These are phyloP conservation scores for Leptura quadrifasciata DNA, from an alignment of 2,888 invertebrate genomes.

Conservation along the genomic window DNA sequence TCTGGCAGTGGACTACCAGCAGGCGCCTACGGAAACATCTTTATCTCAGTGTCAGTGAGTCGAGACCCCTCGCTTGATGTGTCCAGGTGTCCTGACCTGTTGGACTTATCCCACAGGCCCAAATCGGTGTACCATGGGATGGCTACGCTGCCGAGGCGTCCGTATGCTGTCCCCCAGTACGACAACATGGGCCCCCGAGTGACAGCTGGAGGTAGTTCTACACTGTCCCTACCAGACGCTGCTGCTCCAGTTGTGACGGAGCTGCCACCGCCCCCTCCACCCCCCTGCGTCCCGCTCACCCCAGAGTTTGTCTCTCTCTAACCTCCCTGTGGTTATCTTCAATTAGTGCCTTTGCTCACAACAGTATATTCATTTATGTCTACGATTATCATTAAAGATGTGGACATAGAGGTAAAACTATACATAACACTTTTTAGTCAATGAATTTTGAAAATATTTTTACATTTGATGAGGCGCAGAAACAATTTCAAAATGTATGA, in stretches of 20 bases:
- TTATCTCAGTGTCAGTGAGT: conserved; percentile 87
- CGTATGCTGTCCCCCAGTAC: conserved; percentile 76
- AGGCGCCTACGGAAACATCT: conserved; percentile 84
- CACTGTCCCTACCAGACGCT: conserved; percentile 86
- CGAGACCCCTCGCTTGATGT: conserved; percentile 82
- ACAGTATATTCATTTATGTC: conserved; percentile 59
- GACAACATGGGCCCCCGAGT: conserved; percentile 94
- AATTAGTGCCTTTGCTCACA: conserved; percentile 75
- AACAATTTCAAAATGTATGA: background rate
- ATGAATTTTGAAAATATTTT: background rate
- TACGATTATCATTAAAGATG: conserved; percentile 17
- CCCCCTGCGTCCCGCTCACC: conserved; percentile 77
- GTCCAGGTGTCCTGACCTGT: conserved; percentile 87
- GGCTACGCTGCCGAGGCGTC: conserved; percentile 73
- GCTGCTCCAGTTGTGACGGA: conserved; percentile 72
- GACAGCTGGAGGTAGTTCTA: conserved; percentile 92
- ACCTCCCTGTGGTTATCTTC: conserved; percentile 72
- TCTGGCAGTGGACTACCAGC: conserved; percentile 75
- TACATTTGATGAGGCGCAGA: background rate
- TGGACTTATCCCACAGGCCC: conserved; percentile 81
- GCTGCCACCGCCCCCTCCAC: conserved; percentile 76
- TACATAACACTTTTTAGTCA: background rate
- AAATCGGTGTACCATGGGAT: conserved; percentile 72
- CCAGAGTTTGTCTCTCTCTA: conserved; percentile 78
- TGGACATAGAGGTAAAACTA: background rate